Evolutionary conservation across 2,888 invertebrate species (phyloP).

Genomic region (Nebria salina): DNA sequence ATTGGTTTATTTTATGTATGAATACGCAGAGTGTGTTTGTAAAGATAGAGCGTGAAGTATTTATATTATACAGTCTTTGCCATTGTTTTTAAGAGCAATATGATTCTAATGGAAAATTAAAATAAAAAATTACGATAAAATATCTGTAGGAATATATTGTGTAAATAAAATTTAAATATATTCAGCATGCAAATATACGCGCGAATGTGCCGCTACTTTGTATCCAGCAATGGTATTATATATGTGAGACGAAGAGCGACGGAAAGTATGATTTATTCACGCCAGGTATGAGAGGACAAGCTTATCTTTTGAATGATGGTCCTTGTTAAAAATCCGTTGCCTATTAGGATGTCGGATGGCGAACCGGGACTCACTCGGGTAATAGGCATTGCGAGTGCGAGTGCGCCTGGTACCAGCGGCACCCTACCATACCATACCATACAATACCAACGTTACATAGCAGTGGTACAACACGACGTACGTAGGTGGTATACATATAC

Average conservation of each 20-base stretch:
- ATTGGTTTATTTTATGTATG: no score
- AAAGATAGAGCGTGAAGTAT: no score
- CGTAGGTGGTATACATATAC: no score
- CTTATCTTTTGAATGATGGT: slow-evolving; percentile 60
- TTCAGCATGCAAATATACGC: slow-evolving; percentile 32
- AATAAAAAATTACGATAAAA: slow-evolving; percentile 6
- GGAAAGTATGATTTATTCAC: slow-evolving; percentile 58
- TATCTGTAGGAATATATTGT: slow-evolving; percentile 13
- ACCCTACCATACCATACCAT: not conserved
- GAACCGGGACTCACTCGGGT: slow-evolving; percentile 27
- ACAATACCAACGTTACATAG: not conserved
- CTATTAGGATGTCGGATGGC: slow-evolving; percentile 55
- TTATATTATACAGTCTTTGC: no score
- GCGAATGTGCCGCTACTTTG: slow-evolving; percentile 27
- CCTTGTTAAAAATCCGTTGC: slow-evolving; percentile 59
- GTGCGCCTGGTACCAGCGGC: slow-evolving; percentile 5
- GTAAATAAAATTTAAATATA: slow-evolving; percentile 7
- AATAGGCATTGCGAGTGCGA: slow-evolving; percentile 28
- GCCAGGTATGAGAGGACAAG: slow-evolving; percentile 58
- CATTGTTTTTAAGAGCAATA: not conserved
- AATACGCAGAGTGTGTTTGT: no score
- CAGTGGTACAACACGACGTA: not conserved
- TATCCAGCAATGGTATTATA: slow-evolving; percentile 47
- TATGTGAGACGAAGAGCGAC: slow-evolving; percentile 49
- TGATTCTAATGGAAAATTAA: not conserved